Evolutionary conservation across 2,797 vertebrate species (phyloP).

Genomic region (Monodelphis domestica): DNA sequence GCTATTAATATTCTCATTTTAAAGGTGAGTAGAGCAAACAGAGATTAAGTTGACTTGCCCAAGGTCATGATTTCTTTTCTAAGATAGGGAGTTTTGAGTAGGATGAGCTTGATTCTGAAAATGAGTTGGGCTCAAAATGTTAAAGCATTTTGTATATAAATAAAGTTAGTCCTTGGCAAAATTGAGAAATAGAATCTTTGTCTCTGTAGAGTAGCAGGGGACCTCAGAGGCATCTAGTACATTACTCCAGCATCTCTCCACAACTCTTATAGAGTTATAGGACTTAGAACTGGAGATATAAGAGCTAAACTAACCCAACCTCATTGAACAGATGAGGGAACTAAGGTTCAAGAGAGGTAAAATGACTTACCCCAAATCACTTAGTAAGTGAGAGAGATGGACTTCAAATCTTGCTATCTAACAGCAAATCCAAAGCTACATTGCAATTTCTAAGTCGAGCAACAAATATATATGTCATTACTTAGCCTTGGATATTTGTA

Average conservation of each 20-base stretch:
- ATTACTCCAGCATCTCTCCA: not conserved
- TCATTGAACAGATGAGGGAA: not conserved
- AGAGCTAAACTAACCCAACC: not conserved
- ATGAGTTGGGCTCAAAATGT: not conserved
- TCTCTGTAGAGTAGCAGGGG: not conserved
- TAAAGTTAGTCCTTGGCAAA: not conserved
- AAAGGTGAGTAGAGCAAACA: not conserved
- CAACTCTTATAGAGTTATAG: not conserved
- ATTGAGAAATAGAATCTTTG: not conserved
- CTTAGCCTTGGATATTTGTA: not conserved
- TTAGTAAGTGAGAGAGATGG: not conserved
- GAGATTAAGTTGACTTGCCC: not conserved
- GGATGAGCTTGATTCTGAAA: not conserved
- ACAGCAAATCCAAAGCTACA: not conserved
- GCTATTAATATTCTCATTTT: not conserved
- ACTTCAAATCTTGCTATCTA: not conserved
- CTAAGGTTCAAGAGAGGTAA: not conserved
- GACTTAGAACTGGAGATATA: not conserved
- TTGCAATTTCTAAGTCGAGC: not conserved
- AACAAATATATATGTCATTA: not conserved
- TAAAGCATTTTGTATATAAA: not conserved
- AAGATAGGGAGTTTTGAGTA: not conserved
- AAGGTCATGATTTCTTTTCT: not conserved
- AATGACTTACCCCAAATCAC: not conserved
- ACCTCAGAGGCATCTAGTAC: too few species aligned